These are phyloP conservation scores for Muscicapa comitata DNA, from an alignment of 2,797 vertebrate species.

Conservation along the genomic window DNA sequence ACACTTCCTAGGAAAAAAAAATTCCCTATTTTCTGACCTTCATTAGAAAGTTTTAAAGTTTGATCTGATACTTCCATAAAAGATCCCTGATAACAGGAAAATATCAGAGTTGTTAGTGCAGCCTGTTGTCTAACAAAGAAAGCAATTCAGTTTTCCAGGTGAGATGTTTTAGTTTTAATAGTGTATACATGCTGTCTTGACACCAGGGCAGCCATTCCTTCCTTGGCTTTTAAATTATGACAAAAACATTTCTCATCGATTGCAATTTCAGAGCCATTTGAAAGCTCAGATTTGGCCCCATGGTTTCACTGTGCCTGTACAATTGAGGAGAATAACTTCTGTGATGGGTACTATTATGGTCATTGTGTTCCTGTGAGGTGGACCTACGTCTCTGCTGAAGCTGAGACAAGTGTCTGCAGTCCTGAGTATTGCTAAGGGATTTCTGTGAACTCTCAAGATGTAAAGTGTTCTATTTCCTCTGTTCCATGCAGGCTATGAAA, in stretches of 20 bases:
- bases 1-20: neutral
- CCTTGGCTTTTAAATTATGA: conserved; percentile 68
- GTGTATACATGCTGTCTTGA: conserved; percentile 66
- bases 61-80: conserved; percentile 13
- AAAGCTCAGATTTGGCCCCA: conserved; percentile 60
- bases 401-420: conserved; percentile 33
- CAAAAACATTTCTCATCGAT: conserved; percentile 68
- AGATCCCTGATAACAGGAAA: conserved; percentile 30
- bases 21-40: conserved; percentile 2
- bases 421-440: neutral
- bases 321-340: conserved; percentile 69
- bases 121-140: conserved; percentile 64
- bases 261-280: conserved; percentile 71
- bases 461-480: conserved; percentile 28
- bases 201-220: conserved; percentile 62
- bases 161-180: conserved; percentile 65
- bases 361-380: conserved; percentile 62
- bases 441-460: conserved; percentile 32
- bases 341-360: conserved; percentile 66
- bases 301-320: conserved; percentile 64
- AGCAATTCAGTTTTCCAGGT: conserved; percentile 64
- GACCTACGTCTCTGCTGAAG: conserved; percentile 17
- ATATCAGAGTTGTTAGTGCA: conserved; percentile 11
- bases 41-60: conserved; percentile 33
- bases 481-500: conserved; percentile 8